A percentile compares a stretch with the other conserved stretches of the same genome.
These are phyloP conservation scores for Spermophilus dauricus DNA, from an alignment of 2,113 vertebrate species.

Conservation along the genomic window DNA sequence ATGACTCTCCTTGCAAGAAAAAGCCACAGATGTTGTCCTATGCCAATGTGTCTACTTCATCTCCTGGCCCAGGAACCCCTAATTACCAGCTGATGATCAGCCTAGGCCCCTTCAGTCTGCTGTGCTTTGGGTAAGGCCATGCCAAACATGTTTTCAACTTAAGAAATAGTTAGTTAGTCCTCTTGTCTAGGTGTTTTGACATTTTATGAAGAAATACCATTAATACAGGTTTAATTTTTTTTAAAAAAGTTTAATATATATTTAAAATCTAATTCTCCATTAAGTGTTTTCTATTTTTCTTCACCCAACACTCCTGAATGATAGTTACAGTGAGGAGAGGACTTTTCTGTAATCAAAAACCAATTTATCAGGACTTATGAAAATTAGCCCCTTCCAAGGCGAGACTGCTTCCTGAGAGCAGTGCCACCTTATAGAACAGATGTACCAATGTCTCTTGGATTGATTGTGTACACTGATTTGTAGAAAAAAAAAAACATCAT, in stretches of 20 bases:
- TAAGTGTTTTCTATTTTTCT: neutral
- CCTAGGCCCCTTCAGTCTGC: neutral
- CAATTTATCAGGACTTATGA: neutral
- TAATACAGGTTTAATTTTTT: neutral
- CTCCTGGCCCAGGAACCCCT: neutral
- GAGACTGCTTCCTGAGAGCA: neutral
- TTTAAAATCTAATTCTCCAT: neutral
- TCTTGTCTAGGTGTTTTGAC: neutral
- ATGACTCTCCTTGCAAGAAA: neutral
- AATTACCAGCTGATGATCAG: neutral
- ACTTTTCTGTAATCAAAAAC: neutral
- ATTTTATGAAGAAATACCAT: neutral
- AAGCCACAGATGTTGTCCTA: neutral
- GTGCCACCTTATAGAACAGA: neutral
- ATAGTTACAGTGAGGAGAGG: neutral
- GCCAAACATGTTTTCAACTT: neutral
- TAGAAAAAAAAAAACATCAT: neutral
- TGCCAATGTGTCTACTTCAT: neutral
- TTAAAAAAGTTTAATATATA: neutral
- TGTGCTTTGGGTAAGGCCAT: neutral
- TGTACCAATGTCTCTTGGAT: neutral
- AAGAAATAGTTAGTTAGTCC: neutral
- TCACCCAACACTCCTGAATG: neutral
- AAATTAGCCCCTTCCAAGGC: neutral
- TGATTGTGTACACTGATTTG: neutral